Evolutionary conservation across 2,888 invertebrate genomes (phyloP), one percentile per base, ranked within the genome.

Genomic region (Hetaerina titia): DNA sequence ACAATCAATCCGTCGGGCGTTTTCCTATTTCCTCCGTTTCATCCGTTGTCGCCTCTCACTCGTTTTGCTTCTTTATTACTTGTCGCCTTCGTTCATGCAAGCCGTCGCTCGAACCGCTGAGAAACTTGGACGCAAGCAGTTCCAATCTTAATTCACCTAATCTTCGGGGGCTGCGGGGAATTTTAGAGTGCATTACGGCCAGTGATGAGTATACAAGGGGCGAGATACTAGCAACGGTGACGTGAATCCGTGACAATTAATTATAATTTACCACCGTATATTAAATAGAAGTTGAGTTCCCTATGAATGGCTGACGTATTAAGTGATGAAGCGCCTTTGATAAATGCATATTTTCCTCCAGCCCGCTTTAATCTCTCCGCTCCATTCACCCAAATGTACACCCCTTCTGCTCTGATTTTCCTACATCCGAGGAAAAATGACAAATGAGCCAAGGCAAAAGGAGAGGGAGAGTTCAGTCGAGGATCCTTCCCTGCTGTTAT

Each of bases 391-490:
- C 31, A 31, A 81, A 69, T n/a, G 69, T 69, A 69, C 69, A 69
- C 69, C n/a, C 69, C 69, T 69, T 69, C 69, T n/a, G 69, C 22
- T n/a, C 69, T 69, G 69, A 69, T 69, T 81, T 31, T 81, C 81
- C 25, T 25, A 7, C 31, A 11, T 31, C 31, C 81, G 11, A 31
- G 81, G 81, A 25, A 81, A 81, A 92, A 92, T 92, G 92, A 92
- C 92, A 92, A 92, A 92, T 92, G 92, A 92, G 69, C 92, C 56
- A 31, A 74, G 45, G 56, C n/a, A n/a, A 69, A 81, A 81, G 81
- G 31, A 81, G 81, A 81, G 81, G 11, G 25, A 11, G 13, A 31
- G 15, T 7, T 58, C 89, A 9, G 19, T 19, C 13, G 89, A 22
- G 58, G 92, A 92, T 69, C 92, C 56, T 45, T 31, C 81, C 92